phyloP scores from a whole-genome alignment of 2,113 vertebrate species.

The Columba janthina region DNA sequence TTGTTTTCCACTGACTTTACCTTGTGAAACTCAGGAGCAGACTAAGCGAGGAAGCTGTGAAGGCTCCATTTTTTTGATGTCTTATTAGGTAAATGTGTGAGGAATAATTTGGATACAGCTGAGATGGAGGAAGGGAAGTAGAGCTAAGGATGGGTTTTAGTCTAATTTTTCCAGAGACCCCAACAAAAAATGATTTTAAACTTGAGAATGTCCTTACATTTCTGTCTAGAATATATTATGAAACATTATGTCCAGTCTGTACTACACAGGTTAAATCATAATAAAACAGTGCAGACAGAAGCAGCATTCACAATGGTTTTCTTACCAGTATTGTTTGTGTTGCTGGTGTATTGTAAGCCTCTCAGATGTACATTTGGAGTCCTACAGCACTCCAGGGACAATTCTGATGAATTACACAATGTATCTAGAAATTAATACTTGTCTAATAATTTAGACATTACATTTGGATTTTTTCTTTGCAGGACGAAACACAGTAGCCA shows the following conservation, averaged over 20 bases:
- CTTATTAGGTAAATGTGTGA: background rate
- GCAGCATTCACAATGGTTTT: background rate
- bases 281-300: background rate
- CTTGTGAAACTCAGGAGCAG: background rate
- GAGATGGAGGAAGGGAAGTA: background rate
- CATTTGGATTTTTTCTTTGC: slow-evolving; percentile 43
- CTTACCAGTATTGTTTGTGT: background rate
- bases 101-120: background rate
- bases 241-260: background rate
- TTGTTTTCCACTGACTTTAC: background rate
- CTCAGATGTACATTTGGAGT: background rate
- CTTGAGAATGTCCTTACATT: background rate
- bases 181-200: background rate
- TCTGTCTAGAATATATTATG: background rate
- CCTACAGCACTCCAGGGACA: background rate
- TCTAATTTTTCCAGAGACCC: background rate
- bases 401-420: background rate
- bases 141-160: background rate
- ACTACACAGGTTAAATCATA: background rate
- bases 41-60: background rate
- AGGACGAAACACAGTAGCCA: slow-evolving; percentile 38
- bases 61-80: background rate
- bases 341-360: background rate
- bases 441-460: background rate
- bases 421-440: background rate